Evolutionary conservation across 2,888 invertebrate species (phyloP).

Genomic region (Catocala sponsa): DNA sequence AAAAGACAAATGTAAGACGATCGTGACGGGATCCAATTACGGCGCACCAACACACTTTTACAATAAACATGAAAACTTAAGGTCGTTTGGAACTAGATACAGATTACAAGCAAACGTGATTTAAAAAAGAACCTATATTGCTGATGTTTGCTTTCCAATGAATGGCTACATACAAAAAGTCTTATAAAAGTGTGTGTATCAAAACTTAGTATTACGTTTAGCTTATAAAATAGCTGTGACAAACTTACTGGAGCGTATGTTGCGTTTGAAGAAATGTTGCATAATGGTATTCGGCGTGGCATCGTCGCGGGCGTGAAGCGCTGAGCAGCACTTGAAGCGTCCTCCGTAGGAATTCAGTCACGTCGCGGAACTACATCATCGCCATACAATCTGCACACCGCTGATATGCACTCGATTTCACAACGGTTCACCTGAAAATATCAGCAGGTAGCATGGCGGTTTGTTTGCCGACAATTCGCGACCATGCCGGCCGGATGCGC

Average conservation of each 20-base stretch:
- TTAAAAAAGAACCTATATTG: no score
- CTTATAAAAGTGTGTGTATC: no score
- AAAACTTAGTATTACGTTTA: not conserved
- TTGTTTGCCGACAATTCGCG: slow-evolving; percentile 9
- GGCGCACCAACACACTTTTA: slow-evolving; percentile 12
- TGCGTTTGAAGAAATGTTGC: slow-evolving; percentile 67
- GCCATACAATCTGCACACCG: slow-evolving; percentile 51
- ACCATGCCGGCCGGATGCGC: slow-evolving; percentile 24
- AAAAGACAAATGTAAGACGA: slow-evolving; percentile 20
- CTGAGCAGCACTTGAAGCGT: slow-evolving; percentile 62
- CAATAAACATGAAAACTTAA: slow-evolving; percentile 14
- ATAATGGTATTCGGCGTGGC: slow-evolving; percentile 70
- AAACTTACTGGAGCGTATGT: slow-evolving; percentile 70
- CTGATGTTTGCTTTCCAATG: no score
- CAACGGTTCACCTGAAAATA: slow-evolving; percentile 60
- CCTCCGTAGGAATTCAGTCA: slow-evolving; percentile 59
- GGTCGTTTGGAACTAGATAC: slow-evolving; percentile 9
- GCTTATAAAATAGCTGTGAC: slow-evolving; percentile 26
- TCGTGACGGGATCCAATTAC: slow-evolving; percentile 12
- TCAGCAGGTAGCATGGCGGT: slow-evolving; percentile 9
- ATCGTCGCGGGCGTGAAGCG: slow-evolving; percentile 46
- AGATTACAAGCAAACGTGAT: not conserved
- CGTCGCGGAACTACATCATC: slow-evolving; percentile 52
- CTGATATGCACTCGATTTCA: slow-evolving; percentile 49
- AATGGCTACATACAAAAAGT: no score